These are phyloP conservation scores for Boulengeromyrus knoepffleri DNA, from an alignment of 2,113 vertebrate species.

Conservation along the genomic window DNA sequence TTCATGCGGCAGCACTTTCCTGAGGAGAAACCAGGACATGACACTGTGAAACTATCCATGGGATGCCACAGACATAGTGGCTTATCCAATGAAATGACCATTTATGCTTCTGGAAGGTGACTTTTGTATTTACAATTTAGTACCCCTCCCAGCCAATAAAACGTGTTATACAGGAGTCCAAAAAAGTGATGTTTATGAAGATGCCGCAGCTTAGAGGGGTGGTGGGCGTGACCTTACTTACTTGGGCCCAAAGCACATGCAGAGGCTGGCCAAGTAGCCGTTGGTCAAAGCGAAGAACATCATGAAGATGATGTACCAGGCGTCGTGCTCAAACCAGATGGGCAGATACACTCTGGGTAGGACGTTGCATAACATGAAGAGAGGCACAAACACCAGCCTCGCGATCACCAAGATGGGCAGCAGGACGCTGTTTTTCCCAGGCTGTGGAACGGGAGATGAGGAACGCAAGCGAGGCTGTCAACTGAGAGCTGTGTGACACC, in stretches of 20 bases:
- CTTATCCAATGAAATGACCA: background rate
- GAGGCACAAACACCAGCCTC: conserved; percentile 78
- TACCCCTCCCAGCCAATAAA: background rate
- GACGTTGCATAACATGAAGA: conserved; percentile 90
- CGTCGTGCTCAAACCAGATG: conserved; percentile 69
- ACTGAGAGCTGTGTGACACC: background rate
- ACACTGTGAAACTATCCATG: background rate
- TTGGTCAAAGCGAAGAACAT: conserved; percentile 87
- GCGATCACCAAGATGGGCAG: conserved; percentile 71
- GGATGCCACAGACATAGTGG: background rate
- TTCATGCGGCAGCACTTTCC: conserved; percentile 78
- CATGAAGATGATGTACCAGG: conserved; percentile 91
- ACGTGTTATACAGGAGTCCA: background rate
- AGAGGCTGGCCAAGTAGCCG: conserved; percentile 93
- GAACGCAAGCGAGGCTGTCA: background rate
- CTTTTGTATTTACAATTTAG: background rate
- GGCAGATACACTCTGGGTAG: conserved; percentile 55
- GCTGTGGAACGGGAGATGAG: conserved; percentile 54
- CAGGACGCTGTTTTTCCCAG: conserved; percentile 76
- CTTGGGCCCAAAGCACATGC: conserved; percentile 98
- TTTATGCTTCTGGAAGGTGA: background rate
- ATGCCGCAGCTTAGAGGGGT: background rate
- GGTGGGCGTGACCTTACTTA: conserved; percentile 48
- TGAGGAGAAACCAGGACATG: conserved; percentile 42
- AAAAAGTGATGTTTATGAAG: background rate